Conservation (phyloP, 2,113 vertebrate genomes). For the Pseudorectes ferrugineus region DNA sequence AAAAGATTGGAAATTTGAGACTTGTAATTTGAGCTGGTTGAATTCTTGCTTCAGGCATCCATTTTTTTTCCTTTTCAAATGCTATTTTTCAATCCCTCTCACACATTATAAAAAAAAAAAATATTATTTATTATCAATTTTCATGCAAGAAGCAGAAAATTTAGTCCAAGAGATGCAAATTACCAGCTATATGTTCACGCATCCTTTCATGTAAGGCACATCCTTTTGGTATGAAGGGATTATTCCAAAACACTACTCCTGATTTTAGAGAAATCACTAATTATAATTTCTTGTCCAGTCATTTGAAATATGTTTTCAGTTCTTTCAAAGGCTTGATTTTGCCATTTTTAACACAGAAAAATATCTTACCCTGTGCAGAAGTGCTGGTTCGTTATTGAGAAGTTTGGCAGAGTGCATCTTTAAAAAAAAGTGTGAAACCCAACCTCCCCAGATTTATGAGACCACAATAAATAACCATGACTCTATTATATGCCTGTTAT, state of each 20-base stretch:
- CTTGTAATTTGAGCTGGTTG: neutral
- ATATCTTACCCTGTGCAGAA: neutral
- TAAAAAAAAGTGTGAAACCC: neutral
- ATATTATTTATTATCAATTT: neutral
- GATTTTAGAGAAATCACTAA: neutral
- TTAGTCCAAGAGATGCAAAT: neutral
- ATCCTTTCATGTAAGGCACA: neutral
- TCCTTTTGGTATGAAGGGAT: neutral
- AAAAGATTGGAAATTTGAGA: conserved; percentile 28
- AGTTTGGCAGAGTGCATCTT: neutral
- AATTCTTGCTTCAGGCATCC: neutral
- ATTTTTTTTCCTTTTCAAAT: neutral
- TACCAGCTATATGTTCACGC: neutral
- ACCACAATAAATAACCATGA: neutral
- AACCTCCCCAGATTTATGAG: neutral
- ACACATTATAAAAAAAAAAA: neutral
- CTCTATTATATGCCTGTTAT: neutral
- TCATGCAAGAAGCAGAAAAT: neutral
- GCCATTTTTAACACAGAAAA: neutral
- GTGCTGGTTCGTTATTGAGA: neutral
- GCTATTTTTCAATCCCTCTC: neutral
- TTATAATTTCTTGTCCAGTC: neutral
- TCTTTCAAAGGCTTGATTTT: neutral
- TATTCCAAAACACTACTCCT: neutral
- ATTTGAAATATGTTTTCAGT: neutral